Percentiles rank a stretch among this genome's conserved stretches.
Conservation (phyloP, 2,113 vertebrate genomes). For the Grallaria varia region DNA sequence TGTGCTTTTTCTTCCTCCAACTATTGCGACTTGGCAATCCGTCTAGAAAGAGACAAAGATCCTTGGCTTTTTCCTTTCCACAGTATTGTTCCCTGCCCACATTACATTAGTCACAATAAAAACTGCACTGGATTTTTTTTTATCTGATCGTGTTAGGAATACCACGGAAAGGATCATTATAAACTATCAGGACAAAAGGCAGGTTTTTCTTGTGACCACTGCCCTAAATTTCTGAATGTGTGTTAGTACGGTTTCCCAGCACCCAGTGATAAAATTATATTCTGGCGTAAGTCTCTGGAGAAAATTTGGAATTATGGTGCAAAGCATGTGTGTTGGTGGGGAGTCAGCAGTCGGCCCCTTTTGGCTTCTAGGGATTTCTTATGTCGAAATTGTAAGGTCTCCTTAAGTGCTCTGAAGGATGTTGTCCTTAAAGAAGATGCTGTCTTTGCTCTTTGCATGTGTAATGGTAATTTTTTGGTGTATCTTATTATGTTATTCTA, state of each 20-base stretch:
- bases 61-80: neutral
- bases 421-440: neutral
- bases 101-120: neutral
- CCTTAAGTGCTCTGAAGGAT: neutral
- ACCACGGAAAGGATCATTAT: neutral
- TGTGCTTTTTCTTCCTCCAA: neutral
- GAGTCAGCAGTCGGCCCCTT: neutral
- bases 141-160: neutral
- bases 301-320: neutral
- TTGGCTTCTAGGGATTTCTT: neutral
- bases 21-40: neutral
- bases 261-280: neutral
- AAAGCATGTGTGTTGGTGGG: neutral
- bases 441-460: neutral
- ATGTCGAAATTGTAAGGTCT: neutral
- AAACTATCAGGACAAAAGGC: neutral
- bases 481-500: neutral
- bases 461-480: neutral
- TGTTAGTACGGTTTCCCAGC: neutral
- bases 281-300: neutral
- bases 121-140: neutral
- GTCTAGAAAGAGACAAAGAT: conserved; percentile 21
- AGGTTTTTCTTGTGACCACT: neutral
- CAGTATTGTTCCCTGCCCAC: conserved; percentile 21
- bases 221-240: neutral